These are phyloP conservation scores for Thamnophis elegans DNA, from an alignment of 2,797 vertebrate genomes.

Conservation along the genomic window DNA sequence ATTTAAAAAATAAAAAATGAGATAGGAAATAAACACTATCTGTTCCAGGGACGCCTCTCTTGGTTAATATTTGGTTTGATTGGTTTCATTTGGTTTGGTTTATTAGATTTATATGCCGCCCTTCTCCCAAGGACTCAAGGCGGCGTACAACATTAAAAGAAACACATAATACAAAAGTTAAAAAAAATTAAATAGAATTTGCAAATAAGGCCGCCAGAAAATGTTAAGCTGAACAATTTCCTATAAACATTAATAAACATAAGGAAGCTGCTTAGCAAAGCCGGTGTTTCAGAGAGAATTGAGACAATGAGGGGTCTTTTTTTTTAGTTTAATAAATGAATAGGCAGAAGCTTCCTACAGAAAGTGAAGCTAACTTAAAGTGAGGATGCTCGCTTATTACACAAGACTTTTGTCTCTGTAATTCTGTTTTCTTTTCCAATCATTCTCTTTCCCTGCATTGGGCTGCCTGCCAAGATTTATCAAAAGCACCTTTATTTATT, in stretches of 20 bases:
- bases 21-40: background rate
- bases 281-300: conserved; percentile 32
- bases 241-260: conserved; percentile 26
- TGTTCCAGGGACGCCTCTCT: background rate
- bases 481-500: conserved; percentile 19
- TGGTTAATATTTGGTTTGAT: background rate
- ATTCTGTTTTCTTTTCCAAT: conserved; percentile 15
- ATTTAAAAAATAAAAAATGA: too few species aligned
- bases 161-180: too few species aligned
- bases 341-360: conserved; percentile 12
- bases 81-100: too few species aligned
- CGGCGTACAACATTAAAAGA: too few species aligned
- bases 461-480: conserved; percentile 2
- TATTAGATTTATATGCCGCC: too few species aligned
- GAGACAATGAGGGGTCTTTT: conserved; percentile 14
- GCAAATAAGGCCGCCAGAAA: conserved; percentile 25
- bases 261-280: conserved; percentile 33
- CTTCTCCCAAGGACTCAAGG: too few species aligned
- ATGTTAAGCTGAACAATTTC: conserved; percentile 23
- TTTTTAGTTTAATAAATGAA: conserved; percentile 40
- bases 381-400: background rate
- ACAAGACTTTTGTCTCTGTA: conserved; percentile 18
- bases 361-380: conserved; percentile 21
- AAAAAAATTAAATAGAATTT: too few species aligned
- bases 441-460: background rate